Percentiles rank a stretch among this genome's conserved stretches.
Conservation (phyloP, 2,888 invertebrate genomes). For the Syritta pipiens region DNA sequence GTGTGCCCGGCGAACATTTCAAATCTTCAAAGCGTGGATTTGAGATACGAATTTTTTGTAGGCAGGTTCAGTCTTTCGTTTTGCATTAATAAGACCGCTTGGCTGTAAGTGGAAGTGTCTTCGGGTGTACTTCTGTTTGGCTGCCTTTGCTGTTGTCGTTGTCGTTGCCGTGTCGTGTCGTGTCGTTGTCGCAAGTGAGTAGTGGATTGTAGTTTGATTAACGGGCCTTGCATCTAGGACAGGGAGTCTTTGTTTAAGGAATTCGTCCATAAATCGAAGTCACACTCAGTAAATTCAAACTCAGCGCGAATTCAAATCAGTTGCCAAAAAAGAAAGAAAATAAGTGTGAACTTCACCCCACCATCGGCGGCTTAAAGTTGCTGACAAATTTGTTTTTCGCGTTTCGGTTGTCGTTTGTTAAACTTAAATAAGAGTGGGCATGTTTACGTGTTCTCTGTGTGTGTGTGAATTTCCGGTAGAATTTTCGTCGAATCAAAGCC, state of each 20-base stretch:
- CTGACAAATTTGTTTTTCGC: constrained; percentile 33
- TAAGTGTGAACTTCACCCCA: no score
- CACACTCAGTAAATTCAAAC: constrained; percentile 25
- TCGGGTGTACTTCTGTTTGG: constrained; percentile 24
- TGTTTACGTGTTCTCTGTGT: constrained; percentile 2
- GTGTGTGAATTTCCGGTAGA: constrained; percentile 40
- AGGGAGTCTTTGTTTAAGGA: constrained; percentile 31
- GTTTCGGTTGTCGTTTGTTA: background rate
- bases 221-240: constrained; percentile 21
- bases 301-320: constrained; percentile 4
- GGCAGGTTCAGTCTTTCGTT: constrained; percentile 73
- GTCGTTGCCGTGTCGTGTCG: no score
- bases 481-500: constrained; percentile 22
- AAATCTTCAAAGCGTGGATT: constrained; percentile 57
- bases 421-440: constrained; percentile 45
- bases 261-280: no score
- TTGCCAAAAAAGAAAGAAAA: constrained; percentile 41
- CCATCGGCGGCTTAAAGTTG: constrained; percentile 8
- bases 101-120: constrained; percentile 70
- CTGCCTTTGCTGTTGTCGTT: no score
- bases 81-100: constrained; percentile 78
- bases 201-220: constrained; percentile 54
- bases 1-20: constrained; percentile 39
- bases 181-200: constrained; percentile 34
- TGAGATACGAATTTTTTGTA: constrained; percentile 58